Evolutionary conservation across 2,797 vertebrate genomes (phyloP), one percentile per base, ranked within the genome.

Genomic region (Sebastes ruberrimus): DNA sequence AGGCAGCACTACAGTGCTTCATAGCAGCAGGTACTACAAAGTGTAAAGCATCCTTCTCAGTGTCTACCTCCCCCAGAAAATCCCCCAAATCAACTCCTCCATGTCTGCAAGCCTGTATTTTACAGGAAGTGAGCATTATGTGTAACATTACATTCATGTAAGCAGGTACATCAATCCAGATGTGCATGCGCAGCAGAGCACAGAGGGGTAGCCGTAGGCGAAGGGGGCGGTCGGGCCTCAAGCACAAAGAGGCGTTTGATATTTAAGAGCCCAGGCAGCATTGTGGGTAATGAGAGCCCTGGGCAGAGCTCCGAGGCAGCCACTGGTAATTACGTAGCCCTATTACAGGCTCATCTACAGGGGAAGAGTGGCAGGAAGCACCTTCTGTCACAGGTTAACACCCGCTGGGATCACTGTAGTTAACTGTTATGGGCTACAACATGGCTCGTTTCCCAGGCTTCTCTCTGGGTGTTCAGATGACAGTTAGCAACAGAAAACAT

Each of bases 251-350:
- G 81, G 28, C 78, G 86, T 94, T 94, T 94, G 93, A 94, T 94
- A 92, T 92, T 90, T 93, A 87, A 91, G 89, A 91, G 83, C 76
- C 84, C 80, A 88, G 84, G 91, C 86, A 88, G 91, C 83, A 89
- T 86, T 89, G 92, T 77, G 87, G 91, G 92, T 95, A 96, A 95
- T 96, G 94, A 94, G 92, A 92, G 95, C 92, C 90, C 79, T 25
- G 83, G 89, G 88, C 85, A 81, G 83, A 69, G 87, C 88, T 92
- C 81, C 38, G 68, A 88, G 90, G 89, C 87, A 94, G 86, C 81
- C 74, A 86, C 89, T 72, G 88, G 85, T 94, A 94, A 95, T 96
- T 95, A 95, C 71, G 56, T 88, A 80, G 69, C 89, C 88, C 86
- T 88, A 91, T 95, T 96, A 94, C 82, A 94, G 88, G 80, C 84